These are phyloP conservation scores for Eidolon helvum DNA, from an alignment of 2,113 vertebrate genomes.

Conservation along the genomic window DNA sequence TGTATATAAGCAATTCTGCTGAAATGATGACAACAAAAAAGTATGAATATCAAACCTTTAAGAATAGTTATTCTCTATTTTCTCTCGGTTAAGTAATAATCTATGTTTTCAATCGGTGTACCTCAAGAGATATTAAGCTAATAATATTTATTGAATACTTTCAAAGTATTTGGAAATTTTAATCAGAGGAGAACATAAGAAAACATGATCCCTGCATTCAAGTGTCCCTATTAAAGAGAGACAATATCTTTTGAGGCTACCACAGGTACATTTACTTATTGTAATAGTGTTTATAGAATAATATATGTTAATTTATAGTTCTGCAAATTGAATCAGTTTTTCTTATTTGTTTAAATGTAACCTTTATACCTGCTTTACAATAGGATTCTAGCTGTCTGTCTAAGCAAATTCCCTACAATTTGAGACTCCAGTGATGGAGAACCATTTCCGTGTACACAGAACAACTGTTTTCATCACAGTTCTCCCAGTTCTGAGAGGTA, in stretches of 20 bases:
- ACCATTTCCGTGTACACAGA: background rate
- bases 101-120: background rate
- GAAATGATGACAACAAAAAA: background rate
- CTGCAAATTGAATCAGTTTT: background rate
- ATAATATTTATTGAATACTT: background rate
- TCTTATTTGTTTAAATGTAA: background rate
- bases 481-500: background rate
- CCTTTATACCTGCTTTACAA: background rate
- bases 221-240: background rate
- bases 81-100: background rate
- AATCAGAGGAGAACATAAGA: background rate
- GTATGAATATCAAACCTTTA: background rate
- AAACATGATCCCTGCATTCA: background rate
- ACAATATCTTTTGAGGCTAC: background rate
- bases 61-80: background rate
- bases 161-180: background rate
- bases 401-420: background rate
- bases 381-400: background rate
- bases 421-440: background rate
- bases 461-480: background rate
- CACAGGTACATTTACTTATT: background rate
- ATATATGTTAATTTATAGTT: background rate
- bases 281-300: background rate
- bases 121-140: background rate
- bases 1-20: background rate